Conservation (phyloP, 2,113 vertebrate genomes). For the Urocolius indicus region DNA sequence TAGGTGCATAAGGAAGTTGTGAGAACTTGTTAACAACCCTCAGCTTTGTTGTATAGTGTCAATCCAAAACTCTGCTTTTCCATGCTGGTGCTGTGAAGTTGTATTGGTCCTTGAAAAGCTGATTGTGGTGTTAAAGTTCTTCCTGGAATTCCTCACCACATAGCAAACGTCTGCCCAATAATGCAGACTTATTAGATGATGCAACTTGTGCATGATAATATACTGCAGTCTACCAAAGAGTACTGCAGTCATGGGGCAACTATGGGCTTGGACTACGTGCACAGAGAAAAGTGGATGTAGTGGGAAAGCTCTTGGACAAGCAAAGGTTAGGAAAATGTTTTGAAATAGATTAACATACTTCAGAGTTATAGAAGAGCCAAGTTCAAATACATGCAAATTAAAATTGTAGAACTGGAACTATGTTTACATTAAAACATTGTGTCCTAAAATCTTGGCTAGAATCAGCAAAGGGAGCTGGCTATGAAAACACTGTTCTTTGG, state of each 20-base stretch:
- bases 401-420: neutral
- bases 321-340: slow-evolving; percentile 9
- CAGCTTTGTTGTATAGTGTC: neutral
- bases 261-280: neutral
- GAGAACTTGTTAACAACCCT: neutral
- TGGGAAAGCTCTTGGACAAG: slow-evolving; percentile 15
- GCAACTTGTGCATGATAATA: neutral
- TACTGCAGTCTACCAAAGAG: neutral
- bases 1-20: neutral
- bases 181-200: neutral
- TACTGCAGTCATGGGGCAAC: neutral
- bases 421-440: slow-evolving; percentile 37
- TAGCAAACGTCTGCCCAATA: neutral
- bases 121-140: neutral
- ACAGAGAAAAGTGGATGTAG: neutral
- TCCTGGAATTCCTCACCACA: neutral
- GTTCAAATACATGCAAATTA: slow-evolving; percentile 6
- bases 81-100: neutral
- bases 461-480: slow-evolving; percentile 10
- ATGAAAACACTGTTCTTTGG: neutral
- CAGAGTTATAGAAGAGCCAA: neutral
- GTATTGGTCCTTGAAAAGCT: neutral
- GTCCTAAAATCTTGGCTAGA: slow-evolving; percentile 40
- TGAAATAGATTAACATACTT: neutral
- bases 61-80: neutral